phyloP scores from a whole-genome alignment of 2,888 invertebrate genomes.

The Cephus sareptanus region DNA sequence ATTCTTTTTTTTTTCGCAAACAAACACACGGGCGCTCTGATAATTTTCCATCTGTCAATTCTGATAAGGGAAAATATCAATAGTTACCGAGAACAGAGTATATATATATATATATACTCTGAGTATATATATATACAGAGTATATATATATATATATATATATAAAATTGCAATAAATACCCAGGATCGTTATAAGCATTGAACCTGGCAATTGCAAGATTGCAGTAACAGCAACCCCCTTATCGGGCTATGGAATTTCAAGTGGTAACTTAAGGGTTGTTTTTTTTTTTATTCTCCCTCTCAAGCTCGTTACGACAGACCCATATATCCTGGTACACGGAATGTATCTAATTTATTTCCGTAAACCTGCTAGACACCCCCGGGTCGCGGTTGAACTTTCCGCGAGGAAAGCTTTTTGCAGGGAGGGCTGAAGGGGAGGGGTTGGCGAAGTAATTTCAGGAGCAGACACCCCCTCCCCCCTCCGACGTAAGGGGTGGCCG shows the following conservation, averaged over 20 bases:
- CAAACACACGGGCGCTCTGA: too few species aligned
- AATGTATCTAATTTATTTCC: background rate
- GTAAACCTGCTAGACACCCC: background rate
- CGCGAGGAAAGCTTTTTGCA: background rate
- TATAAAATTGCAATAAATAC: background rate
- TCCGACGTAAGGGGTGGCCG: conserved; percentile 19
- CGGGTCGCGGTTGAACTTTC: background rate
- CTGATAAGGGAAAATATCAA: too few species aligned
- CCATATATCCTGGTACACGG: background rate
- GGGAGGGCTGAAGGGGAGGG: conserved; percentile 6
- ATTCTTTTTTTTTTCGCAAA: too few species aligned
- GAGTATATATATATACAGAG: too few species aligned
- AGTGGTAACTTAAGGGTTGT: background rate
- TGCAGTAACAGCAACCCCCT: background rate
- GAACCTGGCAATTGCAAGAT: background rate
- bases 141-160: too few species aligned
- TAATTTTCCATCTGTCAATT: too few species aligned
- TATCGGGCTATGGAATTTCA: background rate
- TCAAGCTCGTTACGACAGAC: background rate
- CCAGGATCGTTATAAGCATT: background rate
- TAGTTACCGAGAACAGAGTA: too few species aligned
- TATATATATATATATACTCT: too few species aligned
- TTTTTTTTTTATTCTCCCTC: background rate
- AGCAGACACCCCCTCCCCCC: conserved; percentile 43
- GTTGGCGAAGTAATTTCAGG: conserved; percentile 48